A percentile compares a stretch with the other conserved stretches of the same genome.
Conservation (phyloP, 2,888 invertebrate genomes). For the Limnephilus lunatus region DNA sequence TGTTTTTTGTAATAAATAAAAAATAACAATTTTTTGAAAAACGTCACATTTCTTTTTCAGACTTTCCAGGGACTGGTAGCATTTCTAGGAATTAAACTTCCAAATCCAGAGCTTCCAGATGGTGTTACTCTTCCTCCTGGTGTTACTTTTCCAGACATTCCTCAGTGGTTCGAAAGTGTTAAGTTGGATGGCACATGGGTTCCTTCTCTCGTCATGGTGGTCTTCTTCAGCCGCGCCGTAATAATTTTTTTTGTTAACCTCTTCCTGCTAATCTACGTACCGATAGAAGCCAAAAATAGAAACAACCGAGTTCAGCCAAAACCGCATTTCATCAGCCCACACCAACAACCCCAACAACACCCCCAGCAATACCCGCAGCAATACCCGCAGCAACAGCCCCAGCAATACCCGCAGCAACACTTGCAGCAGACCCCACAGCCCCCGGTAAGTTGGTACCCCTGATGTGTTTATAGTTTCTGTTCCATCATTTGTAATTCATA, state of each 20-base stretch:
- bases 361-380: background rate
- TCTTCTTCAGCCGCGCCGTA: background rate
- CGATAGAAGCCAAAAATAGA: background rate
- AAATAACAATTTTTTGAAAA: background rate
- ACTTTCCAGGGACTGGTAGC: background rate
- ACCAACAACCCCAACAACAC: background rate
- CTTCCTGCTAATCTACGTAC: background rate
- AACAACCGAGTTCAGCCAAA: background rate
- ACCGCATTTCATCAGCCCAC: background rate
- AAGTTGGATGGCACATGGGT: background rate
- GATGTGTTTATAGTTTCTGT: background rate
- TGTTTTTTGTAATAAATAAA: too few species aligned
- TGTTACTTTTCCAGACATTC: background rate
- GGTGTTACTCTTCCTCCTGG: background rate
- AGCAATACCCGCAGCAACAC: background rate
- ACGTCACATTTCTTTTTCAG: background rate
- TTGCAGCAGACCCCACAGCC: background rate
- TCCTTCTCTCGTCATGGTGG: background rate
- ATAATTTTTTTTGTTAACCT: background rate
- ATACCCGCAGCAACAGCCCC: background rate
- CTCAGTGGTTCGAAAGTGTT: fast-evolving
- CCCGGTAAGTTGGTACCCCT: background rate
- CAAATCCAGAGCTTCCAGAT: background rate
- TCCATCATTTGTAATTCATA: background rate
- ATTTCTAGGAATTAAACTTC: background rate